A percentile compares a stretch with the other conserved stretches of the same genome.
Evolutionary conservation across 2,797 vertebrate species (phyloP).

Genomic region (Diceros bicornis): DNA sequence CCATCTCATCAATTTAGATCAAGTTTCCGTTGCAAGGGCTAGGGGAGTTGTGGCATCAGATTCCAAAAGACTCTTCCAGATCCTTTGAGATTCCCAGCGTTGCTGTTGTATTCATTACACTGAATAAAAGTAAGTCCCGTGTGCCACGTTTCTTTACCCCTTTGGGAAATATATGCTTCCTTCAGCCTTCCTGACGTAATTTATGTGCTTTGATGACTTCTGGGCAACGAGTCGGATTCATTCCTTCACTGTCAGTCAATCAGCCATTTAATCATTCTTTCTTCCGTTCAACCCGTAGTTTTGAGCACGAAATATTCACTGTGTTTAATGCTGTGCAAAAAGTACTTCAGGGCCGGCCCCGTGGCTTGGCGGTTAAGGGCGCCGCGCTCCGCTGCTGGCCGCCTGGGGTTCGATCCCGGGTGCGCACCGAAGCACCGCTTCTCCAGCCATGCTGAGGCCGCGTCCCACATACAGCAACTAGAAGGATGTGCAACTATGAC

Average conservation of each 20-base stretch:
- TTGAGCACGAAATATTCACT: slow-evolving; percentile 18
- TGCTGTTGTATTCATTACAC: background rate
- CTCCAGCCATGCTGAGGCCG: too few species aligned
- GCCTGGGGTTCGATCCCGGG: too few species aligned
- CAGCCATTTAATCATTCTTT: slow-evolving; percentile 36
- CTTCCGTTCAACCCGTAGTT: slow-evolving; percentile 24
- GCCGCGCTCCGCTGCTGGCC: too few species aligned
- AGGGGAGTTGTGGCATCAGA: background rate
- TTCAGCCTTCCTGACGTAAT: background rate
- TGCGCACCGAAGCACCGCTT: too few species aligned
- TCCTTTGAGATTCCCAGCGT: background rate
- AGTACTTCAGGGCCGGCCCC: too few species aligned
- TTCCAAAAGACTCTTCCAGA: slow-evolving; percentile 18
- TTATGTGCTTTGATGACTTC: slow-evolving; percentile 44
- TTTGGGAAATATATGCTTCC: slow-evolving; percentile 4
- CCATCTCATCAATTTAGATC: background rate
- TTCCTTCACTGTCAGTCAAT: background rate
- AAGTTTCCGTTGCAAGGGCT: background rate
- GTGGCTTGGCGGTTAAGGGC: too few species aligned
- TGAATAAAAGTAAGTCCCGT: slow-evolving; percentile 15
- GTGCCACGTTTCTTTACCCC: background rate
- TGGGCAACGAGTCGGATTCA: slow-evolving; percentile 22
- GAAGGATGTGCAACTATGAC: too few species aligned
- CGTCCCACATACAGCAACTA: too few species aligned
- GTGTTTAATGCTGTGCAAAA: background rate